phyloP scores from a whole-genome alignment of 1,140 invertebrate species.

The Drosophila tani region DNA sequence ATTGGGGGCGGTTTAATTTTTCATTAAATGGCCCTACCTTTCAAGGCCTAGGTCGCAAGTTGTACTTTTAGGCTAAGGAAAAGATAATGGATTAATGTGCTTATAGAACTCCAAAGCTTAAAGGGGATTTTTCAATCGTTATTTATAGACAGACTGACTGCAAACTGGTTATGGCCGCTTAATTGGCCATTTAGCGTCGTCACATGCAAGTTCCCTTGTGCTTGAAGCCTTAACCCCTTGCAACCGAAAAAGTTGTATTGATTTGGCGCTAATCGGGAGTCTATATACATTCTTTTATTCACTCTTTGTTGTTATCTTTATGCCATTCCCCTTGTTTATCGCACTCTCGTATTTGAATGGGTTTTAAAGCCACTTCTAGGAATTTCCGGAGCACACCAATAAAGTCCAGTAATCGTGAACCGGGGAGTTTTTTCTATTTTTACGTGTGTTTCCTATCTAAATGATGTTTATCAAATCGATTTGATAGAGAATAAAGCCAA shows the following conservation, averaged over 20 bases:
- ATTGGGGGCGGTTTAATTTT: background rate
- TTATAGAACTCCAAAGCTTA: background rate
- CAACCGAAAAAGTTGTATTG: slow-evolving; percentile 4
- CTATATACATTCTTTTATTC: no score
- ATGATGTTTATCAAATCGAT: slow-evolving; percentile 13
- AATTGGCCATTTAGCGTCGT: slow-evolving; percentile 40
- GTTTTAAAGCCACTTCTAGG: slow-evolving; percentile 50
- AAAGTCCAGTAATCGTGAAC: slow-evolving; percentile 22
- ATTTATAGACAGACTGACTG: slow-evolving; percentile 34
- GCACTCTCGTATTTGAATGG: slow-evolving; percentile 39
- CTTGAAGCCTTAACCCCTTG: background rate
- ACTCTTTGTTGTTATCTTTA: slow-evolving; percentile 16
- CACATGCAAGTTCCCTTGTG: slow-evolving; percentile 42
- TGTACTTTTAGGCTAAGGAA: background rate
- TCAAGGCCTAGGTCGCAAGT: slow-evolving; percentile 4
- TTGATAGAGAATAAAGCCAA: slow-evolving; percentile 20
- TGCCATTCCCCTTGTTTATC: slow-evolving; percentile 4
- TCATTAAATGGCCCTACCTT: background rate
- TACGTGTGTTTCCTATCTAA: slow-evolving; percentile 11
- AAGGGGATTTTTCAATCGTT: slow-evolving; percentile 26
- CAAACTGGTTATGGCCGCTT: slow-evolving; percentile 46
- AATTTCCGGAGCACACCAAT: slow-evolving; percentile 43
- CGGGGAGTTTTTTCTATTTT: background rate
- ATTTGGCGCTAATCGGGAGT: background rate
- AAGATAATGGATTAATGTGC: slow-evolving; percentile 17